Conservation (phyloP, 2,113 vertebrate species). For the Poeciliopsis turrubarensis region DNA sequence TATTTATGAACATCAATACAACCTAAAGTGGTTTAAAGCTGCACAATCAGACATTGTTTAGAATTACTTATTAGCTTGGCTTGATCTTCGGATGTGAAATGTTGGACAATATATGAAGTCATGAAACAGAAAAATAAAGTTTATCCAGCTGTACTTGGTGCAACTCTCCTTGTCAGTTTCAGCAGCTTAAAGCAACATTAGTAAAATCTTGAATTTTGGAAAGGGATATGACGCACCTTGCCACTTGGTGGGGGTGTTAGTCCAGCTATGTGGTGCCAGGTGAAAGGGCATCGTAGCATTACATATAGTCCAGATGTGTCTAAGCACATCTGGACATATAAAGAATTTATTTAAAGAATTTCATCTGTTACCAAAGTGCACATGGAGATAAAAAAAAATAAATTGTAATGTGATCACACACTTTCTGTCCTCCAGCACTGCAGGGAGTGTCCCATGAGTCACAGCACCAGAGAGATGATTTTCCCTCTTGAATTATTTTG, state of each 20-base stretch:
- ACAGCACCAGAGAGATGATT: background rate
- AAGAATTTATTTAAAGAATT: slow-evolving; percentile 4
- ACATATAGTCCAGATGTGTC: slow-evolving; percentile 1
- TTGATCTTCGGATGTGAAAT: too few relatives aligned
- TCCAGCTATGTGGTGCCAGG: slow-evolving; percentile 68
- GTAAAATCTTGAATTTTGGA: slow-evolving; percentile 20
- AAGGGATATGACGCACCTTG: slow-evolving; percentile 61
- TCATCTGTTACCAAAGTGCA: slow-evolving; percentile 7
- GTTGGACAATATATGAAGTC: too few relatives aligned
- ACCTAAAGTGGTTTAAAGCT: background rate
- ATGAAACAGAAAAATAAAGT: too few relatives aligned
- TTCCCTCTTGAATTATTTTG: slow-evolving; percentile 22
- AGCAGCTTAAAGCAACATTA: background rate
- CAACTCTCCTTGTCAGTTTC: too few relatives aligned
- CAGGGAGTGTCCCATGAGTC: slow-evolving; percentile 11
- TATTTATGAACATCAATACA: background rate
- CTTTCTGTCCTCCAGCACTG: background rate
- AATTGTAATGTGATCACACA: background rate
- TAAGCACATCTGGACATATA: too few relatives aligned
- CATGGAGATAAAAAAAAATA: background rate
- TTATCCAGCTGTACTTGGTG: too few relatives aligned
- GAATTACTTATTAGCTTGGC: too few relatives aligned
- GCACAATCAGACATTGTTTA: background rate
- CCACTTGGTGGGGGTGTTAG: slow-evolving; percentile 77
- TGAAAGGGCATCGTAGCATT: slow-evolving; percentile 60